Conservation (phyloP, 2,888 invertebrate genomes). For the Bimastos eiseni region DNA sequence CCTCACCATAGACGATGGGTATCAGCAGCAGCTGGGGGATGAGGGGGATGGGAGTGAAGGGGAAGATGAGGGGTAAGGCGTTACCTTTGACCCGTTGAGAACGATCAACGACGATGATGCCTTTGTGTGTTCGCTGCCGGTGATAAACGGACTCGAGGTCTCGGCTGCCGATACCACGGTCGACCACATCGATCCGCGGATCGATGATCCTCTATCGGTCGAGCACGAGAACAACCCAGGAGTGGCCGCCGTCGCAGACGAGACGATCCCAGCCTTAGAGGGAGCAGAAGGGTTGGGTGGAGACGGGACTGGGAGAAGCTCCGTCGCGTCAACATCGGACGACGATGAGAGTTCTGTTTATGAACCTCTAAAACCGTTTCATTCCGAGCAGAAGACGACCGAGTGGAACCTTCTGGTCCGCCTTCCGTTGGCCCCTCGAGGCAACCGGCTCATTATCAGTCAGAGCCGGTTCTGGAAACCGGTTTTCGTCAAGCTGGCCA, state of each 20-base stretch:
- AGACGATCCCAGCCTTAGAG: not conserved
- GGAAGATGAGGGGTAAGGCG: not conserved
- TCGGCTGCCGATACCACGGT: not conserved
- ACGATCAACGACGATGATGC: constrained; percentile 36
- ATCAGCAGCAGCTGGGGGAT: constrained; percentile 23
- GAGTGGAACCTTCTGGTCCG: constrained; percentile 17
- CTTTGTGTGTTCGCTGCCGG: not conserved
- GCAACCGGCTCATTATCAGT: constrained; percentile 1
- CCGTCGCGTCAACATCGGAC: not conserved
- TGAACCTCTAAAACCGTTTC: constrained; percentile 26
- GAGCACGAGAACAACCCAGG: not conserved
- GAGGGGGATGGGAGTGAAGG: not conserved
- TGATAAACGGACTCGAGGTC: not conserved
- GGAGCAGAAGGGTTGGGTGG: not conserved
- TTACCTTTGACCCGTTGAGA: constrained; percentile 34
- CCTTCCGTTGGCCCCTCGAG: not conserved
- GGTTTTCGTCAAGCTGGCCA: constrained; percentile 18
- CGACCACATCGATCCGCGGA: not conserved
- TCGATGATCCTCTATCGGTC: not conserved
- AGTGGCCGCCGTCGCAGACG: not conserved
- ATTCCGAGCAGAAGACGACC: not conserved
- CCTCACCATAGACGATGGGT: not conserved
- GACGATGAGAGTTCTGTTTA: constrained; percentile 17
- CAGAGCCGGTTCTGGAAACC: constrained; percentile 25
- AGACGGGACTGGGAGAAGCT: not conserved